These are phyloP conservation scores for Porites divaricata DNA, from an alignment of 92 coral and sea anemone genomes.

Conservation along the genomic window DNA sequence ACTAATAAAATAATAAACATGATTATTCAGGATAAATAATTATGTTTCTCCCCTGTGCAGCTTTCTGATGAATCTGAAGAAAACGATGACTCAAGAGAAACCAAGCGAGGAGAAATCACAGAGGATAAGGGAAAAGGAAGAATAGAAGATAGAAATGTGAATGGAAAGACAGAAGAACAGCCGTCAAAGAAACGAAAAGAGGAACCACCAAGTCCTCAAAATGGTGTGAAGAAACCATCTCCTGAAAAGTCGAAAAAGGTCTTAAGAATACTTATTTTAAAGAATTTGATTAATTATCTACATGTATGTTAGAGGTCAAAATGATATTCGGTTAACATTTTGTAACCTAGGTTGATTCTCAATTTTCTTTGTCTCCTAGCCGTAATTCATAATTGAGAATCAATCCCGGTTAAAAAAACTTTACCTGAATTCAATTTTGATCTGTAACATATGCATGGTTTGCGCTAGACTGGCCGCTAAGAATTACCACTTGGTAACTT, in stretches of 20 bases:
- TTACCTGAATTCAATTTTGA: too few species aligned
- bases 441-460: too few species aligned
- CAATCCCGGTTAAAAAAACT: too few species aligned
- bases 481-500: too few species aligned
- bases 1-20: too few species aligned
- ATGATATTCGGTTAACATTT: too few species aligned
- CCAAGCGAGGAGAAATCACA: not conserved
- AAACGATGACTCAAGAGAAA: not conserved
- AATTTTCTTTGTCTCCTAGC: too few species aligned
- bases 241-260: conserved; percentile 22
- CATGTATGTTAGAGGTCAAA: too few species aligned
- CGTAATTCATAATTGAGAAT: too few species aligned
- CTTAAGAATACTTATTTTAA: not conserved
- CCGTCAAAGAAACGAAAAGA: conserved; percentile 33
- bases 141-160: conserved; percentile 1
- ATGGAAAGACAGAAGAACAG: conserved; percentile 27
- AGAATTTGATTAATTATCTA: too few species aligned
- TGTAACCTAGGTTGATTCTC: too few species aligned
- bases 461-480: too few species aligned
- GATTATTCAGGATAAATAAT: not conserved
- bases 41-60: conserved; percentile 7
- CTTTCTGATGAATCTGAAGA: conserved; percentile 28
- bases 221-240: conserved; percentile 19
- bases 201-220: not conserved
- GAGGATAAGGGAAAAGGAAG: not conserved